phyloP scores from a whole-genome alignment of 2,797 vertebrate genomes.

The Clarias fuscus region DNA sequence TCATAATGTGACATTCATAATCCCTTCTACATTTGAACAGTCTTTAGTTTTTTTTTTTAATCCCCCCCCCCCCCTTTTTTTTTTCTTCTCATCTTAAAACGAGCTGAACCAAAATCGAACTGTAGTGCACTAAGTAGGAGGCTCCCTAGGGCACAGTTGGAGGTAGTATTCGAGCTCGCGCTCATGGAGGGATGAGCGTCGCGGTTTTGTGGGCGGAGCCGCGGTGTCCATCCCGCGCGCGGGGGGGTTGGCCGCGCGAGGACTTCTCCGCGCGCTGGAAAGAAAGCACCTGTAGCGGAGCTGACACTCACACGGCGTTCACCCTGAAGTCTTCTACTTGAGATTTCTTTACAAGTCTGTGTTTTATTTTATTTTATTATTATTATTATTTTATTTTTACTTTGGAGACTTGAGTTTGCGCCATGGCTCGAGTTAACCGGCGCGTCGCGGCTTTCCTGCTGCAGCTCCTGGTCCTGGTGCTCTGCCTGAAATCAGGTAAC shows the following conservation, averaged over 20 bases:
- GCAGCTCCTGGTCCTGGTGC: constrained; percentile 1
- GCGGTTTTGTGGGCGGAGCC: not conserved
- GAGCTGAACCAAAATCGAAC: not conserved
- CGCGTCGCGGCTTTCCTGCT: not conserved
- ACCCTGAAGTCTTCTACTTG: too few species aligned
- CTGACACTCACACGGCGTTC: not conserved
- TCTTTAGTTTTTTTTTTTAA: too few species aligned
- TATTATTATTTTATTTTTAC: not conserved
- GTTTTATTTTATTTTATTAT: not conserved
- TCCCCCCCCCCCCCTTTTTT: too few species aligned
- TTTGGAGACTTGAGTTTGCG: not conserved
- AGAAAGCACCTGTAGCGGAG: constrained; percentile 67
- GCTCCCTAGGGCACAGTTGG: not conserved
- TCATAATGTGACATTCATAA: too few species aligned
- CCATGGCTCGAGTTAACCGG: not conserved
- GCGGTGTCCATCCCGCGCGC: constrained; percentile 47
- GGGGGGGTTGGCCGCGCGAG: constrained; percentile 30
- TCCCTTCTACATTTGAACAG: too few species aligned
- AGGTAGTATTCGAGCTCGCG: not conserved
- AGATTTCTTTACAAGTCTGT: not conserved
- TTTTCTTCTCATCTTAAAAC: too few species aligned
- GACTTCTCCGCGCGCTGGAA: constrained; percentile 57
- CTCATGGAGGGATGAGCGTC: not conserved
- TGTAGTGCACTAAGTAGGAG: not conserved
- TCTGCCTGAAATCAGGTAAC: constrained; percentile 23